These are phyloP conservation scores for Clarias laeviceps DNA, from an alignment of 2,797 vertebrate genomes.

Conservation along the genomic window DNA sequence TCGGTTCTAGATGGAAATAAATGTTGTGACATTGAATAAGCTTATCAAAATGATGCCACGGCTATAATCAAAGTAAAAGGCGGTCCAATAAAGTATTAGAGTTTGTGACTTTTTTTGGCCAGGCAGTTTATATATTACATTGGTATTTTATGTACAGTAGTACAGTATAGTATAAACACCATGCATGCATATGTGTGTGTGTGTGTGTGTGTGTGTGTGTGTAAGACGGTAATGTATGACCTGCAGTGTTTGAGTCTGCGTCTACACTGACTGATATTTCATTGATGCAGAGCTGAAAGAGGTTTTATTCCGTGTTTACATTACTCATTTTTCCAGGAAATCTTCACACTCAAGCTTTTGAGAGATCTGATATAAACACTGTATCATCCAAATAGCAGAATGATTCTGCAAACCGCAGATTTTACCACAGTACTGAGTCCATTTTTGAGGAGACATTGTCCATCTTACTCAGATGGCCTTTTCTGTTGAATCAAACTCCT, in stretches of 20 bases:
- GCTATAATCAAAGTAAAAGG: too few relatives aligned
- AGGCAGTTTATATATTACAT: too few relatives aligned
- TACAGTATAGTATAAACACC: not conserved
- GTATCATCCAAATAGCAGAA: not conserved
- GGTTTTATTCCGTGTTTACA: constrained; percentile 24
- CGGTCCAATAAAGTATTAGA: too few relatives aligned
- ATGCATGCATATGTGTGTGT: not conserved
- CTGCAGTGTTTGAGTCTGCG: not conserved
- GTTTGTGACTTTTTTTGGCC: too few relatives aligned
- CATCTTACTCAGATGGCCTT: constrained; percentile 6
- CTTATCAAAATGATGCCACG: too few relatives aligned
- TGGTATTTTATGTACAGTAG: too few relatives aligned
- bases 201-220: not conserved
- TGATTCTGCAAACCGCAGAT: not conserved
- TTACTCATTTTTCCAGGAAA: constrained; percentile 25
- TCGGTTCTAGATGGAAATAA: too few relatives aligned
- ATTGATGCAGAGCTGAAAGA: not conserved
- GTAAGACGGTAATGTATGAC: not conserved
- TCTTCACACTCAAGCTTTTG: constrained; percentile 8
- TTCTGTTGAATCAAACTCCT: not conserved
- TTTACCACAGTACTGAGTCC: not conserved
- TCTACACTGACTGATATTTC: not conserved
- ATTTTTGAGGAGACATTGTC: not conserved
- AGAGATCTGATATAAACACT: not conserved
- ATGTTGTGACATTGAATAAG: too few relatives aligned